Evolutionary conservation across 2,888 invertebrate genomes (phyloP), one percentile per base, ranked within the genome.

Genomic region (Heteromurus nitidus): DNA sequence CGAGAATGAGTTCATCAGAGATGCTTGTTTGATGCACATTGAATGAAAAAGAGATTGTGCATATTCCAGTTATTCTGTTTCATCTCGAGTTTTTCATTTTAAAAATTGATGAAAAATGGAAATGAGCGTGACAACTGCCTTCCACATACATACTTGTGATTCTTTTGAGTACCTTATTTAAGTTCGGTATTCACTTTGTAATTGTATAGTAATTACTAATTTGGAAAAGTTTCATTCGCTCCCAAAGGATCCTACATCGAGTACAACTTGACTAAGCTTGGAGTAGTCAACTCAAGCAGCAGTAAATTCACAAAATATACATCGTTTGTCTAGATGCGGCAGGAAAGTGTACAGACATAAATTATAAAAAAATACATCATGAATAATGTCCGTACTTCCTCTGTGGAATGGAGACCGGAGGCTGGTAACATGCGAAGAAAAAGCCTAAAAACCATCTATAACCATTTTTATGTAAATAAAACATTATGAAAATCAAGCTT

Each of bases 351-450:
- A 65, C 30, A 55, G 28, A 74, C 16, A 73, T 50, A 60, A 30
- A n/a, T 36, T 36, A 50, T 50, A 24, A 24, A 36, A 53, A 53
- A 62, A 60, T 64, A 11, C 22, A 44, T 69, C 50, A 76, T 77
- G 42, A 64, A 70, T 77, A 77, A 77, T 77, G 60, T 53, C 77
- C 77, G 62, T 77, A 64, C 64, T 77, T 77, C 77, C 77, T 70
- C 60, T 64, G 31, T 44, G 42, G 68, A 69, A 31, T 13, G 13
- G 22, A 58, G 47, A 28, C 30, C 60, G 62, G n/a, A n/a, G n/a
- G n/a, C n/a, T n/a, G n/a, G n/a, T n/a, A n/a, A n/a, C n/a, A 73
- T 44, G 22, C 42, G 65, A 65, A 20, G n/a, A 62, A 47, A 67
- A 26, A n/a, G 47, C 3, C 7, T n/a, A 42, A 44, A 65, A 65